These are phyloP conservation scores for Diachrysia chrysitis DNA, from an alignment of 2,888 invertebrate genomes.

Conservation along the genomic window DNA sequence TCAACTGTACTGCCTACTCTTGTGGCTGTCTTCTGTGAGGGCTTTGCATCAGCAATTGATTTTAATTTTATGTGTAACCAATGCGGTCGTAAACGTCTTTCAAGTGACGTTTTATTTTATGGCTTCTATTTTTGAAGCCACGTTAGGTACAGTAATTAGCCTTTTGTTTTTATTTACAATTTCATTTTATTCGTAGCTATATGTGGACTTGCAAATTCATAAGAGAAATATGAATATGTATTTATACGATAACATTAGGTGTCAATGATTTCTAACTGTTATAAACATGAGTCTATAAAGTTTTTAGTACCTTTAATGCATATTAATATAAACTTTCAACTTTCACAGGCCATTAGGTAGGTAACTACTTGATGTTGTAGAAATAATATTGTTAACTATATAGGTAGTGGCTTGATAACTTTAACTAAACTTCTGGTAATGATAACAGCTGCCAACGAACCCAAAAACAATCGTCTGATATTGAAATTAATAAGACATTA, in stretches of 20 bases:
- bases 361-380: too few relatives aligned
- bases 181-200: not conserved
- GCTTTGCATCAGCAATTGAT: conserved; percentile 31
- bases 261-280: conserved; percentile 10
- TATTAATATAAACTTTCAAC: conserved; percentile 32
- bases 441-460: conserved; percentile 5
- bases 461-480: not conserved
- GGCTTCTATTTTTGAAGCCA: not conserved
- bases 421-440: conserved; percentile 8
- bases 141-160: not conserved
- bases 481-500: conserved; percentile 9
- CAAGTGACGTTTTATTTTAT: conserved; percentile 9
- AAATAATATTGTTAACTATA: too few relatives aligned
- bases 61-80: conserved; percentile 41
- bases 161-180: not conserved
- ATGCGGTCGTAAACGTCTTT: conserved; percentile 12
- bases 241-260: not conserved
- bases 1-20: conserved; percentile 31
- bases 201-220: not conserved
- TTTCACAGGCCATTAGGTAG: conserved; percentile 21
- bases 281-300: not conserved
- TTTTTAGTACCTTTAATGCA: conserved; percentile 10
- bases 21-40: conserved; percentile 23
- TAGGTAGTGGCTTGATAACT: too few relatives aligned
- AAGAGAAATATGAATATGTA: not conserved